Base-by-base conservation (phyloP, 2,797 vertebrate species). In the Linurgus olivaceus region DNA sequence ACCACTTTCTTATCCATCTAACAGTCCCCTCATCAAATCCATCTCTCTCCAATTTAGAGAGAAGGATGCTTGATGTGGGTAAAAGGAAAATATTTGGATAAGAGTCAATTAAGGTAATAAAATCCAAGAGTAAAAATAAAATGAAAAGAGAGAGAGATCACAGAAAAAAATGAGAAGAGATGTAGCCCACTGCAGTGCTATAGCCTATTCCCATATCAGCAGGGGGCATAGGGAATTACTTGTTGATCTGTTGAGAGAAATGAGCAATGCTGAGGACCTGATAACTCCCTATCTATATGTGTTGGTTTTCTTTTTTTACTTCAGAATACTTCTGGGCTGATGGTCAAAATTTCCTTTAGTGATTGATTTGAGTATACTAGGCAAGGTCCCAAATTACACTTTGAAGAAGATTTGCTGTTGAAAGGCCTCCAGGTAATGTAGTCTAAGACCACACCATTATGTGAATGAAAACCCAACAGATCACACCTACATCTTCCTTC, bases 361-460 rank as follows among this genome's bases (percentile, higher is more conserved):
- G 19, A 38, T 51, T 72, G 12, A 70, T 50, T 63, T n/a, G 5
- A 75, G 2, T 9, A 48, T 15, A 10, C 23, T 75, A 73, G 35
- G 15, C 19, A 81, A 61, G 42, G 7, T 79, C 42, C 9, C 2
- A 6, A 62, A 54, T 7, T 37, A 6, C 3, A 3, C 28, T 82
- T 72, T 78, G 16, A 24, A n/a, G 23, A 35, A 26, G 33, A 52
- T 7, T 48, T 80, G 42, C 5, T 70, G 5, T 19, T 86, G 52
- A 84, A 74, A 93, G 7, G 54, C 67, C 50, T 73, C 6, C 16
- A 14, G 51, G 18, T 78, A 20, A 31, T 0, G 1, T 47, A 7
- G 26, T 52, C 21, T 26, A 48, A 44, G 40, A 40, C 35, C 0
- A 1, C 62, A 51, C 5, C 2, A 4, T 17, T 35, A 51, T 0